A percentile compares a stretch with the other conserved stretches of the same genome.
Evolutionary conservation across 1,140 invertebrate genomes (phyloP).

Genomic region (Drosophila neocordata): DNA sequence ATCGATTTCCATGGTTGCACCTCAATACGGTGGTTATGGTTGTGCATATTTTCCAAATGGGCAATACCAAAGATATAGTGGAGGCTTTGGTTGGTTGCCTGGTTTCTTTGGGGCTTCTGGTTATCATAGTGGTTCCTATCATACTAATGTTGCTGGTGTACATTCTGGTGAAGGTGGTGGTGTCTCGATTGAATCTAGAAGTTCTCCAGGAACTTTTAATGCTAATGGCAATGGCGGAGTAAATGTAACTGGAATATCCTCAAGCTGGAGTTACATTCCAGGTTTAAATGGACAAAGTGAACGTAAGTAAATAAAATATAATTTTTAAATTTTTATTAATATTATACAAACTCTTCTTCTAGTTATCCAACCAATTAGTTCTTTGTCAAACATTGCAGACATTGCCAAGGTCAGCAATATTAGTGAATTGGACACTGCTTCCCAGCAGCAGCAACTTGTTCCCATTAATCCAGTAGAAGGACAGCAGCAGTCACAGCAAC

Average conservation of each 20-base stretch:
- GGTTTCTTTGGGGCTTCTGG: background rate
- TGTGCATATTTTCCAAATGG: background rate
- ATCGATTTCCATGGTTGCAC: background rate
- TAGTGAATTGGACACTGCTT: background rate
- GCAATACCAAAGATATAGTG: background rate
- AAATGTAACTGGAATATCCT: background rate
- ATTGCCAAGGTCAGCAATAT: background rate
- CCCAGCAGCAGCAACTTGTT: background rate
- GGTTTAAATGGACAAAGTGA: background rate
- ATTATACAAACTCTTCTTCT: background rate
- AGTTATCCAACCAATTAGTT: background rate
- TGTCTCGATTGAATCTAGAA: background rate
- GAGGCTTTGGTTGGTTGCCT: background rate
- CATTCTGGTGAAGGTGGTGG: background rate
- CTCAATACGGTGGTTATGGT: constrained; percentile 6
- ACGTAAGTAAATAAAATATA: background rate
- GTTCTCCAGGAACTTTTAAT: background rate
- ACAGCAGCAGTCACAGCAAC: background rate
- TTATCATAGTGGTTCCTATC: background rate
- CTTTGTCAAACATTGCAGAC: background rate
- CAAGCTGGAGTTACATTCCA: background rate
- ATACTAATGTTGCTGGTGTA: background rate
- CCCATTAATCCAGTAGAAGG: too few relatives aligned
- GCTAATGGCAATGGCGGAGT: background rate
- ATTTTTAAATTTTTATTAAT: background rate